These are phyloP conservation scores for Drosophila mimetica DNA, from an alignment of 2,888 invertebrate genomes.

Conservation along the genomic window DNA sequence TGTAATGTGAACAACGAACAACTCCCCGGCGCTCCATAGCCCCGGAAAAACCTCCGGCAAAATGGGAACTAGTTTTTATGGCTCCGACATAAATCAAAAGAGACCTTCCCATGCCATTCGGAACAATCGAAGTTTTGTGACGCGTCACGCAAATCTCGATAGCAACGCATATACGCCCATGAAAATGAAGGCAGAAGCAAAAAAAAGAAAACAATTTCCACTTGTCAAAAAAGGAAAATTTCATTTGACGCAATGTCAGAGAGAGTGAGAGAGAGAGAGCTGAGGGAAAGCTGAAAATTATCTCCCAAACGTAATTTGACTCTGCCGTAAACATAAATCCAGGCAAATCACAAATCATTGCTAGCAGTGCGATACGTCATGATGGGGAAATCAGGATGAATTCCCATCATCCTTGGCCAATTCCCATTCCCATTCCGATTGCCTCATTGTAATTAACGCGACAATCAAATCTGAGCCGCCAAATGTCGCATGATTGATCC, in stretches of 20 bases:
- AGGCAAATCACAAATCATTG: slow-evolving; percentile 72
- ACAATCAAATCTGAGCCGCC: slow-evolving; percentile 70
- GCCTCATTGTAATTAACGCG: slow-evolving; percentile 72
- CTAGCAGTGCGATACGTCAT: slow-evolving; percentile 68
- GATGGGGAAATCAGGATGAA: slow-evolving; percentile 22
- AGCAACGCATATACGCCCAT: slow-evolving; percentile 27
- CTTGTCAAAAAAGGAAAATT: slow-evolving; percentile 55
- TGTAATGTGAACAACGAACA: slow-evolving; percentile 62
- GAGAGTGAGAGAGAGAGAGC: background rate
- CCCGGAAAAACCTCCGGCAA: background rate
- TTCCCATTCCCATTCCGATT: slow-evolving; percentile 11
- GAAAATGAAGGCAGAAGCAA: background rate
- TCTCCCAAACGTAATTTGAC: slow-evolving; percentile 42
- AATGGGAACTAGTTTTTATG: slow-evolving; percentile 54
- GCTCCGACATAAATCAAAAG: slow-evolving; percentile 70
- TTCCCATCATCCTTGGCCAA: slow-evolving; percentile 14
- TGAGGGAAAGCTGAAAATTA: slow-evolving; percentile 16
- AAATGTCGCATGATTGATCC: slow-evolving; percentile 71
- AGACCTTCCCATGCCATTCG: slow-evolving; percentile 31
- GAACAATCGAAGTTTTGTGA: slow-evolving; percentile 56
- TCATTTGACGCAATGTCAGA: slow-evolving; percentile 28
- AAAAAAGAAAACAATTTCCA: slow-evolving; percentile 54
- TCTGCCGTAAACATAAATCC: slow-evolving; percentile 56
- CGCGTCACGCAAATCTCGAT: slow-evolving; percentile 73
- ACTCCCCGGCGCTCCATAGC: slow-evolving; percentile 3